Conservation (phyloP, 2,113 vertebrate species). For the Misgurnus anguillicaudatus region DNA sequence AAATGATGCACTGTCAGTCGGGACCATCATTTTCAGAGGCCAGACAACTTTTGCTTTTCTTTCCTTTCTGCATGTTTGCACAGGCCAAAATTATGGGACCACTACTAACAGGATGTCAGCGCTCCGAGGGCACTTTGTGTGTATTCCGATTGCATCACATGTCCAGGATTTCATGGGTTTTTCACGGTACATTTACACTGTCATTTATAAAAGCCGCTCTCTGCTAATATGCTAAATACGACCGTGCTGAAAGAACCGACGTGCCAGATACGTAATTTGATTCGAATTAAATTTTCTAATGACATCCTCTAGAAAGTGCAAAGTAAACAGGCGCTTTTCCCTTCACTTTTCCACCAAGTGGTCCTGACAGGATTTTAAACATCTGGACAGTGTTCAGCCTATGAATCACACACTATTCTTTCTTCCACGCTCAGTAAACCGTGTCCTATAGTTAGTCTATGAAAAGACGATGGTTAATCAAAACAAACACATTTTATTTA, state of each 20-base stretch:
- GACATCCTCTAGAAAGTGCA: conserved; percentile 41
- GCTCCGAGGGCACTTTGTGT: conserved; percentile 9
- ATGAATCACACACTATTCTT: conserved; percentile 36
- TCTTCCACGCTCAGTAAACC: conserved; percentile 42
- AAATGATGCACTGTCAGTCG: conserved; percentile 3
- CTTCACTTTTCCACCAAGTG: conserved; percentile 45
- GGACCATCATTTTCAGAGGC: conserved; percentile 28
- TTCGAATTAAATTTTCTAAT: conserved; percentile 29
- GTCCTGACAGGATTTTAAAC: conserved; percentile 53
- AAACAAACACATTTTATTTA: background rate
- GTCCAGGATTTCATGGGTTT: conserved; percentile 26
- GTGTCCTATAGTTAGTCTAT: conserved; percentile 26
- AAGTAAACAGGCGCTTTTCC: conserved; percentile 29
- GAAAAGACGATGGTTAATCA: background rate
- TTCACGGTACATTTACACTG: conserved; percentile 7
- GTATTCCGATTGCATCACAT: conserved; percentile 21
- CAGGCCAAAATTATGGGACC: background rate
- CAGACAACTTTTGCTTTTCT: conserved; percentile 39
- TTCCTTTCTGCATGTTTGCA: conserved; percentile 26
- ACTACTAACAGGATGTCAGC: conserved; percentile 9
- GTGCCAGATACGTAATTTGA: conserved; percentile 32
- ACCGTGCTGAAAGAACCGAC: conserved; percentile 8
- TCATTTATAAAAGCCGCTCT: conserved; percentile 25
- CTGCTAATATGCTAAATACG: conserved; percentile 17
- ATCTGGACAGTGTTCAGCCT: conserved; percentile 13